Evolutionary conservation across 2,113 vertebrate genomes (phyloP).

Genomic region (Tetraodon nigroviridis): DNA sequence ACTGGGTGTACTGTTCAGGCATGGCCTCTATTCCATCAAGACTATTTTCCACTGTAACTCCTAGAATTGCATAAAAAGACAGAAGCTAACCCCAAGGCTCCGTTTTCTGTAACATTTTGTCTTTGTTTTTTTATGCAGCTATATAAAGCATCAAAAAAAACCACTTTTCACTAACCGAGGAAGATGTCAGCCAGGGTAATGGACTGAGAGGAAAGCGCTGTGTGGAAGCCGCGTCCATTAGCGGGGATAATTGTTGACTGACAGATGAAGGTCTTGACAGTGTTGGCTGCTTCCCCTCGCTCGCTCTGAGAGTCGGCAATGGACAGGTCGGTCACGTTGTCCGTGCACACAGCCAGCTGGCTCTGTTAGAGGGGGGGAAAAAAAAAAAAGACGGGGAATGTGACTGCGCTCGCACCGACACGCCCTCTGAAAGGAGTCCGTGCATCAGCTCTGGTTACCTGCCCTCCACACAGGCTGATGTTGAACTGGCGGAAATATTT

Average conservation of each 20-base stretch:
- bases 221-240: constrained; percentile 88
- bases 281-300: constrained; percentile 78
- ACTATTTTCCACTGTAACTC: constrained; percentile 78
- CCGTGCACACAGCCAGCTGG: constrained; percentile 83
- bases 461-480: constrained; percentile 90
- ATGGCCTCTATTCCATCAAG: constrained; percentile 77
- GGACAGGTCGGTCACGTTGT: constrained; percentile 92
- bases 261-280: constrained; percentile 88
- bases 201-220: constrained; percentile 90
- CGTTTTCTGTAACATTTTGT: background rate
- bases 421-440: background rate
- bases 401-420: background rate
- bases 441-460: constrained; percentile 70
- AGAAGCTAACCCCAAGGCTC: background rate
- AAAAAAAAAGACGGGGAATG: background rate
- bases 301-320: constrained; percentile 80
- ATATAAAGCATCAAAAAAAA: background rate
- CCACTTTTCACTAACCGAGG: constrained; percentile 74
- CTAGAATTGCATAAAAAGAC: constrained; percentile 60
- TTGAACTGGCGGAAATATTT: constrained; percentile 97
- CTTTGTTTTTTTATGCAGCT: background rate
- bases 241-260: constrained; percentile 96
- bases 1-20: constrained; percentile 75
- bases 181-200: constrained; percentile 91
- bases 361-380: constrained; percentile 65